Conservation (phyloP, 2,888 invertebrate species). For the Mimas tiliae region DNA sequence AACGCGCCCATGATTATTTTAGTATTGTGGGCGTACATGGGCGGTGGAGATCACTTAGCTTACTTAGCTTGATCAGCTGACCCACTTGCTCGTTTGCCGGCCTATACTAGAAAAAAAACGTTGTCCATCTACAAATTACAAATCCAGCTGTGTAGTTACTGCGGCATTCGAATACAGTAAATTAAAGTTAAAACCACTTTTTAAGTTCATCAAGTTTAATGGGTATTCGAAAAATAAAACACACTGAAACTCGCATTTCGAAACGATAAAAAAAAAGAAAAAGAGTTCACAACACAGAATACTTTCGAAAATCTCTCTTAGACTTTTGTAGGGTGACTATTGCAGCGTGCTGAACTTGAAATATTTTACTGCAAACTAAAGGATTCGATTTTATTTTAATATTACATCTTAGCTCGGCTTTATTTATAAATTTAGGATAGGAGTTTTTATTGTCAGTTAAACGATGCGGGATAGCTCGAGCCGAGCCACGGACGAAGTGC, state of each 20-base stretch:
- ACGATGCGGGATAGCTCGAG: no score
- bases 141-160: background rate
- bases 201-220: slow-evolving; percentile 34
- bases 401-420: background rate
- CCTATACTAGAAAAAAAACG: background rate
- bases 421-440: no score
- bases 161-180: background rate
- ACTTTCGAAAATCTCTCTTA: slow-evolving; percentile 30
- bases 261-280: slow-evolving; percentile 34
- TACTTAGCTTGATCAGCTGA: no score
- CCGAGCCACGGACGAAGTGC: no score
- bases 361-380: background rate
- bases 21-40: no score
- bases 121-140: background rate
- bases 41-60: no score
- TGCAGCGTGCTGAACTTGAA: no score
- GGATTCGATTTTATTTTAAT: no score
- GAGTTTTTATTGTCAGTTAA: no score
- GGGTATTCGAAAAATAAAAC: slow-evolving; percentile 35
- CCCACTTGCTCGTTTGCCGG: no score
- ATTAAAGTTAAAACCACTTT: slow-evolving; percentile 11
- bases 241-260: slow-evolving; percentile 40
- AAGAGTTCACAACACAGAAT: slow-evolving; percentile 30
- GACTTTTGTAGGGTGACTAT: slow-evolving; percentile 24
- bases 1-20: no score